Evolutionary conservation across 1,140 invertebrate species (phyloP).

Genomic region (Archivesica marissinica): DNA sequence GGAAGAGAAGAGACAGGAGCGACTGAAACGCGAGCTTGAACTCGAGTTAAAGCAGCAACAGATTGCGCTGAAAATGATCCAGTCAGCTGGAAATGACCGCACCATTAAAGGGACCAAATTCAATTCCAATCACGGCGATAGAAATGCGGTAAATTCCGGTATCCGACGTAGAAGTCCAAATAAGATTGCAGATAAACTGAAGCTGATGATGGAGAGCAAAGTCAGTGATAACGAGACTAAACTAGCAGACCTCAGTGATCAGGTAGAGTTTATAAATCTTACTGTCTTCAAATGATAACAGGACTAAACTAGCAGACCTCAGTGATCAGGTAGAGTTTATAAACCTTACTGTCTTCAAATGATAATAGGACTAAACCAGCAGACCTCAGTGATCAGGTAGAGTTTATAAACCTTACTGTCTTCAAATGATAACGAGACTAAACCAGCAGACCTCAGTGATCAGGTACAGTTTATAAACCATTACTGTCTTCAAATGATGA

Average conservation of each 20-base stretch:
- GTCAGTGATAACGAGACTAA: background rate
- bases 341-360: no score
- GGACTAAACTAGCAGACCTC: no score
- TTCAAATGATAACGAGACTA: no score
- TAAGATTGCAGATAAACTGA: conserved; percentile 11
- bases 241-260: background rate
- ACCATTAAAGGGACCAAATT: background rate
- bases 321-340: no score
- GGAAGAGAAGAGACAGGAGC: conserved; percentile 68
- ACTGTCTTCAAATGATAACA: no score
- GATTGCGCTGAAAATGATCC: conserved; percentile 68
- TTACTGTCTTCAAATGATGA: no score
- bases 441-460: no score
- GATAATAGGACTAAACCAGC: no score
- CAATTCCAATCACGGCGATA: background rate
- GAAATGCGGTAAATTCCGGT: background rate
- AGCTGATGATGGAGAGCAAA: background rate
- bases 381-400: no score
- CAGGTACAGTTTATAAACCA: no score
- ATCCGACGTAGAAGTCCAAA: conserved; percentile 27
- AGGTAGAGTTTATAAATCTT: no score
- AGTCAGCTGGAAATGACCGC: background rate
- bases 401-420: no score
- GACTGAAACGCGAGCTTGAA: conserved; percentile 73
- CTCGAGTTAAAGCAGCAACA: conserved; percentile 75